A percentile compares a stretch with the other conserved stretches of the same genome.
Evolutionary conservation across 2,888 invertebrate genomes (phyloP).

Genomic region (Sminthurides aquaticus): DNA sequence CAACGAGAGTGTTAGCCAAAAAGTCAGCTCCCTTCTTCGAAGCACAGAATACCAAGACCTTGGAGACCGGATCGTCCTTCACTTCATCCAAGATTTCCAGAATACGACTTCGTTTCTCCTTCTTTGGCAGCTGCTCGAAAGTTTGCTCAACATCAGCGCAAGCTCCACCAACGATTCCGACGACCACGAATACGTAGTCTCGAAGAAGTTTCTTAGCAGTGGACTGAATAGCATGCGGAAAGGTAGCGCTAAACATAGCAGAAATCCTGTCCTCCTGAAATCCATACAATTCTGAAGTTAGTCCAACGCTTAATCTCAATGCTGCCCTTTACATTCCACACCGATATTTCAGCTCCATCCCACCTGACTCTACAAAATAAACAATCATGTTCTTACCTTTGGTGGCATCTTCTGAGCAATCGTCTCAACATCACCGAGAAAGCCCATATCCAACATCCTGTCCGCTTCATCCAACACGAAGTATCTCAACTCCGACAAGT

Average conservation of each 20-base stretch:
- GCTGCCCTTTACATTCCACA: too few species aligned
- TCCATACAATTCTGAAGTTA: not conserved
- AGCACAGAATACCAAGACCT: slow-evolving; percentile 79
- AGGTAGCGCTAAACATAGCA: slow-evolving; percentile 72
- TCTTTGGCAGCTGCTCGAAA: slow-evolving; percentile 61
- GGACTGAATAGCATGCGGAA: slow-evolving; percentile 64
- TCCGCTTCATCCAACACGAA: slow-evolving; percentile 77
- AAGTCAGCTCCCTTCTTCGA: slow-evolving; percentile 75
- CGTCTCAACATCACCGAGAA: slow-evolving; percentile 53
- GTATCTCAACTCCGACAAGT: slow-evolving; percentile 55
- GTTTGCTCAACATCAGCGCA: slow-evolving; percentile 81
- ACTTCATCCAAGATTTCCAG: slow-evolving; percentile 59
- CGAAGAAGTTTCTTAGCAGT: slow-evolving; percentile 69
- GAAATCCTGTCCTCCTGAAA: slow-evolving; percentile 57
- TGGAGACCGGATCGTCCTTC: slow-evolving; percentile 25
- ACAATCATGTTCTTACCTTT: slow-evolving; percentile 53
- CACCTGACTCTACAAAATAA: too few species aligned
- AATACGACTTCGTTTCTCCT: slow-evolving; percentile 67
- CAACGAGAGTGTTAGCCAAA: slow-evolving; percentile 12
- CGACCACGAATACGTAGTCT: slow-evolving; percentile 76
- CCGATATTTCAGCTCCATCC: too few species aligned
- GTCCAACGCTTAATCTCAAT: too few species aligned
- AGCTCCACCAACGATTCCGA: slow-evolving; percentile 89
- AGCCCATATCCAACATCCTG: slow-evolving; percentile 70
- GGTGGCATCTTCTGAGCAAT: slow-evolving; percentile 57